Evolutionary conservation across 2,888 invertebrate genomes (phyloP), one percentile per base, ranked within the genome.

Genomic region (Acleris holmiana): DNA sequence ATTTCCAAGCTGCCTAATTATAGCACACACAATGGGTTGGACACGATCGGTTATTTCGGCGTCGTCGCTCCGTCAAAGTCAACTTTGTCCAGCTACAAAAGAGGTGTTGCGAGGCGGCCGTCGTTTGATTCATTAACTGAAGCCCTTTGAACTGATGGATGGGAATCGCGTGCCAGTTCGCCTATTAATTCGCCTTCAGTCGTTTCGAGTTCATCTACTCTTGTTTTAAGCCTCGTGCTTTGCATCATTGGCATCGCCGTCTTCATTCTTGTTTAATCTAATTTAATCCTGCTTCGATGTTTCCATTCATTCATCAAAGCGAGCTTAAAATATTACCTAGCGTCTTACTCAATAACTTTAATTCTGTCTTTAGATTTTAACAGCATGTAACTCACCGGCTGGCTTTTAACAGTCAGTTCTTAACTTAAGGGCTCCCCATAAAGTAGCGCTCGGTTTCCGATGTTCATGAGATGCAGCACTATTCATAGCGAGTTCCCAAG

Each of bases 21-120:
- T 91, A 90, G 79, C 80, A 79, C 85, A 79, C 84, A 91, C 91
- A 92, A 92, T 92, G 91, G 91, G 87, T 89, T 89, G 85, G 89
- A 91, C 90, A 89, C 88, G 89, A 89, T 89, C 76, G 82, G 87
- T 84, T 90, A 91, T 90, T 91, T 92, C 84, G 83, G 88, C 78
- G 83, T 68, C 84, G 83, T 85, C 83, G 84, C 83, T 86, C 74
- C 88, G 86, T 91, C 91, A 91, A 90, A 85, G 89, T 89, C 88
- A 80, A 86, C 89, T 88, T 86, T 87, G 87, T 89, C 83, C 84
- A 77, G 78, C 78, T 82, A 83, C 85, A 88, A 86, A 89, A 82
- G 86, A 91, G 88, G 90, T 91, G 90, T 87, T 89, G 90, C 90
- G 74, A 83, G 87, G 82, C 79, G 78, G 77, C 83, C 89, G 89